Base-by-base conservation (phyloP, 2,888 invertebrate genomes). In the Acleris cristana region DNA sequence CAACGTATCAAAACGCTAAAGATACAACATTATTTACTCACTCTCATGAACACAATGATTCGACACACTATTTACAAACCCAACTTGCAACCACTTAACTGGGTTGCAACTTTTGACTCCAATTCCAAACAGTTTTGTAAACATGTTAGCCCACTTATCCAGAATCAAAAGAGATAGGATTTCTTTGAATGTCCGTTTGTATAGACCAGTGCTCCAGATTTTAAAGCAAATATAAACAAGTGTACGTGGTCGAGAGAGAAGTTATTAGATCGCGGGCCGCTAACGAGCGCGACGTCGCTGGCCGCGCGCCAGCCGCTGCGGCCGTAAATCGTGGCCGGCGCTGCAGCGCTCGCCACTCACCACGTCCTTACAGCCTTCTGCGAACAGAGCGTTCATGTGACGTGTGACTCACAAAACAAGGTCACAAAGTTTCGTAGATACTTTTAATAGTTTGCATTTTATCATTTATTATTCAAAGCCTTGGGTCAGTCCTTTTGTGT, bases 231-330 rank as follows among this genome's bases (percentile, higher is more conserved):
- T 84, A 82, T 81, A 85, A 88, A 86, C 84, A 85, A 85, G 78
- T 75, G 80, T 79, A 84, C 88, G 84, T 81, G 79, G 79, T 83
- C 64, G 69, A 72, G 72, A 79, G 73, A 86, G 83, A 85, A 88
- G 87, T 87, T 87, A 89, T 90, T 88, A 88, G 80, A 83, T 84
- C 79, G 81, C 76, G 81, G 82, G 76, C 79, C 79, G 81, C 84
- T 87, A 88, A 89, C 86, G 87, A 88, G 85, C 83, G 79, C 80
- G 80, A 71, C 77, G 73, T 72, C 70, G 69, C 81, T 89, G 90
- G 90, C 86, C 62, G 6, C 62, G 34, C 54, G 88, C 90, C 90
- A 90, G 79, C 67, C 74, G 71, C 73, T 72, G 73, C 76, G 71
- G 71, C 80, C 82, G 86, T 87, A 85, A 85, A 89, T 84, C 87